These are phyloP conservation scores for Prionace glauca DNA, from an alignment of 2,797 vertebrate genomes.

Conservation along the genomic window DNA sequence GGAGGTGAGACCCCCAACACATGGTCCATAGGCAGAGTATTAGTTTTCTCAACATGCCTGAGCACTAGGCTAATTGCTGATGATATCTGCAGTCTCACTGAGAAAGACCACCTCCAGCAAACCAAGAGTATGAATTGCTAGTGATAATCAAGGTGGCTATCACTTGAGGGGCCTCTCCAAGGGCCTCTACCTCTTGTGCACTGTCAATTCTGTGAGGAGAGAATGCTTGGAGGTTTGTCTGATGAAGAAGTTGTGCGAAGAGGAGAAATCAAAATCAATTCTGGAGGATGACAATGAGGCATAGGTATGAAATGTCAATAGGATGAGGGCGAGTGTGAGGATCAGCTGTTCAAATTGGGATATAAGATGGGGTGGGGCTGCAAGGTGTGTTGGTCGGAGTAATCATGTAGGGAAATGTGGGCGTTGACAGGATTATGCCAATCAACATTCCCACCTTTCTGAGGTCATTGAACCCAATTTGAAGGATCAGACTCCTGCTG, in stretches of 20 bases:
- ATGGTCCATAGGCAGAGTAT: too few relatives aligned
- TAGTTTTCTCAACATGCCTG: not conserved
- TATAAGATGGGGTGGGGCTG: not conserved
- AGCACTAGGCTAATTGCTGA: not conserved
- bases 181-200: not conserved
- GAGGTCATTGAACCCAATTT: not conserved
- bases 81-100: not conserved
- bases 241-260: not conserved
- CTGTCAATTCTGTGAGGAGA: not conserved
- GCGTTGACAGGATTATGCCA: not conserved
- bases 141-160: not conserved
- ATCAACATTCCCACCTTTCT: not conserved
- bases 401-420: not conserved
- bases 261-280: too few relatives aligned
- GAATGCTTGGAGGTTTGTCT: not conserved
- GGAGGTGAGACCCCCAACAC: too few relatives aligned
- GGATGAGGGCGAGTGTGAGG: not conserved
- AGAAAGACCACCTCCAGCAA: not conserved
- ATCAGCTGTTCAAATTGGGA: not conserved
- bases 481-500: not conserved
- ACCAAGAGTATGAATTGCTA: not conserved
- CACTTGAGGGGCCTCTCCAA: not conserved
- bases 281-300: not conserved
- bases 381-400: not conserved
- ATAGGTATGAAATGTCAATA: not conserved